Evolutionary conservation across 2,888 invertebrate genomes (phyloP).

Genomic region (Abscondita cerata): DNA sequence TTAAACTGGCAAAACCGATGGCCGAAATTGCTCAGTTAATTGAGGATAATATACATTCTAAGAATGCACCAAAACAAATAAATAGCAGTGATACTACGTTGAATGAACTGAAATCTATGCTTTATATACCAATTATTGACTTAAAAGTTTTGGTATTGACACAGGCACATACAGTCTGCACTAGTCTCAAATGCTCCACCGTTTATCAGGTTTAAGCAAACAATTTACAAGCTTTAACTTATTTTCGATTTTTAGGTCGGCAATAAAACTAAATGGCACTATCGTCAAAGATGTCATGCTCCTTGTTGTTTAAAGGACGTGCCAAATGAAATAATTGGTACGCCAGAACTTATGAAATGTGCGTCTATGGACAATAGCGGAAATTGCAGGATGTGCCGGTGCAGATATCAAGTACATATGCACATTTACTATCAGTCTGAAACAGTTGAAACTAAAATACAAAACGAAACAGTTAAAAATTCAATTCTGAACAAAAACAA

Average conservation of each 20-base stretch:
- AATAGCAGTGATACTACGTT: slow-evolving; percentile 41
- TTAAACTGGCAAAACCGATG: slow-evolving; percentile 50
- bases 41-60: slow-evolving; percentile 47
- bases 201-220: slow-evolving; percentile 21
- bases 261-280: slow-evolving; percentile 45
- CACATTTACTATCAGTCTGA: slow-evolving; percentile 51
- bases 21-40: slow-evolving; percentile 53
- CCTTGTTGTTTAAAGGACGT: slow-evolving; percentile 49
- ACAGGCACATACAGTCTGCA: slow-evolving; percentile 51
- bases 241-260: slow-evolving; percentile 42
- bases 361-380: slow-evolving; percentile 42
- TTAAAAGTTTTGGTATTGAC: slow-evolving; percentile 44
- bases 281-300: slow-evolving; percentile 49
- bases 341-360: slow-evolving; percentile 45
- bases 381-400: slow-evolving; percentile 45
- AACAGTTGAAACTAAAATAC: slow-evolving; percentile 41
- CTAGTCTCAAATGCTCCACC: slow-evolving; percentile 44
- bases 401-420: slow-evolving; percentile 49
- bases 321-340: slow-evolving; percentile 48
- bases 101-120: slow-evolving; percentile 45
- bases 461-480: slow-evolving; percentile 41
- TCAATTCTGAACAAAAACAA: slow-evolving; percentile 42
- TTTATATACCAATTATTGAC: slow-evolving; percentile 49
- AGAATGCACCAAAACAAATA: slow-evolving; percentile 45
- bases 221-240: neutral